phyloP scores from a whole-genome alignment of 2,797 vertebrate genomes.

The Takifugu rubripes region DNA sequence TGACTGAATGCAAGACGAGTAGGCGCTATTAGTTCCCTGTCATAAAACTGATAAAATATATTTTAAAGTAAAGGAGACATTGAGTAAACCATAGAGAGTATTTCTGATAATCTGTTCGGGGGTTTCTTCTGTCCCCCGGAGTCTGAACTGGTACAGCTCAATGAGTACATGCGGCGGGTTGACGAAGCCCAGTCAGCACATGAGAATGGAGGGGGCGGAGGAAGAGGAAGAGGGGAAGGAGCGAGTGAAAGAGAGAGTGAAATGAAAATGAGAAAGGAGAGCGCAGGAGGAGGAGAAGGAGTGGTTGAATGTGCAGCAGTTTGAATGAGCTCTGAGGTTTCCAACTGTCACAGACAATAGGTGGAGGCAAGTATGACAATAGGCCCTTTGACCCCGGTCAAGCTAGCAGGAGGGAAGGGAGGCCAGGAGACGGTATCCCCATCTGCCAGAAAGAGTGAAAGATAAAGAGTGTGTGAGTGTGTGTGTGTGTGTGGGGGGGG shows the following conservation, averaged over 20 bases:
- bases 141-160: slow-evolving; percentile 38
- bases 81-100: slow-evolving; percentile 2
- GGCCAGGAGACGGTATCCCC: slow-evolving; percentile 54
- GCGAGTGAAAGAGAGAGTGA: slow-evolving; percentile 40
- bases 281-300: slow-evolving; percentile 40
- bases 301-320: slow-evolving; percentile 62
- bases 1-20: slow-evolving; percentile 3
- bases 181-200: slow-evolving; percentile 46
- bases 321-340: slow-evolving; percentile 60
- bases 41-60: neutral
- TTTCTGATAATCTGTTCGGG: neutral
- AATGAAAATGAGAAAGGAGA: slow-evolving; percentile 51
- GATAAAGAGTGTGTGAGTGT: slow-evolving; percentile 5
- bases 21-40: neutral
- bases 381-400: slow-evolving; percentile 72
- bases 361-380: slow-evolving; percentile 72
- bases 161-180: slow-evolving; percentile 34
- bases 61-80: neutral
- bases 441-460: slow-evolving; percentile 61
- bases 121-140: neutral
- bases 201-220: slow-evolving; percentile 5
- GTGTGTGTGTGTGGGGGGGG: neutral
- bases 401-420: slow-evolving; percentile 23
- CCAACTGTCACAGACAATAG: slow-evolving; percentile 71
- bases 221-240: slow-evolving; percentile 3